Conservation (phyloP, 1,140 invertebrate species). For the Anastatus disparis region DNA sequence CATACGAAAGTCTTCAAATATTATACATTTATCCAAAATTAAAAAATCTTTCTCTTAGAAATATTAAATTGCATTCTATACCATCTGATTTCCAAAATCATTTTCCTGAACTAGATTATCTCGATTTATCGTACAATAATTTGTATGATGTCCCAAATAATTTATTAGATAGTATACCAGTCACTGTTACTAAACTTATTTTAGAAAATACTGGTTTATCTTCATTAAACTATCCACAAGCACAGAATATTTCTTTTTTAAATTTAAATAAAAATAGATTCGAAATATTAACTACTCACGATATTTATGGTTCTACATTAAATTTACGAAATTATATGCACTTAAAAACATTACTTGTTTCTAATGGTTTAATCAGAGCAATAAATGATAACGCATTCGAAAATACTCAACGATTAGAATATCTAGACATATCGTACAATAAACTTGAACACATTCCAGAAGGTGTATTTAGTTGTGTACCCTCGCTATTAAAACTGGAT, state of each 20-base stretch:
- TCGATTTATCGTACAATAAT: conserved; percentile 14
- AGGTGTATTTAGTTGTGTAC: neutral
- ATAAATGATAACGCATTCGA: neutral
- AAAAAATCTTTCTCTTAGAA: conserved; percentile 2
- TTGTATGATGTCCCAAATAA: too few species aligned
- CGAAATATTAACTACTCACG: neutral
- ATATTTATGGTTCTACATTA: neutral
- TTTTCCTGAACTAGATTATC: conserved; percentile 4
- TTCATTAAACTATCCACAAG: neutral
- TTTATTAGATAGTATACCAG: neutral
- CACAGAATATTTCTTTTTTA: neutral
- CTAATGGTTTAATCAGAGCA: neutral
- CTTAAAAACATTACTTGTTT: neutral
- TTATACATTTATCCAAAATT: neutral
- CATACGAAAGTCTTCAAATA: neutral
- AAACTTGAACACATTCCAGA: neutral
- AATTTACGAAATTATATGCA: neutral
- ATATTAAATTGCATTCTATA: neutral
- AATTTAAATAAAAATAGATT: neutral
- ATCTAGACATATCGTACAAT: conserved; percentile 18
- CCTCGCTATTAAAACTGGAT: neutral
- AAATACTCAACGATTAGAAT: neutral
- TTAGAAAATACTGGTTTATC: neutral
- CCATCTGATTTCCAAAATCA: neutral
- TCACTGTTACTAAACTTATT: neutral